Percentiles rank a stretch among this genome's conserved stretches.
phyloP scores from a whole-genome alignment of 2,113 vertebrate genomes.

The Azemiops feae region DNA sequence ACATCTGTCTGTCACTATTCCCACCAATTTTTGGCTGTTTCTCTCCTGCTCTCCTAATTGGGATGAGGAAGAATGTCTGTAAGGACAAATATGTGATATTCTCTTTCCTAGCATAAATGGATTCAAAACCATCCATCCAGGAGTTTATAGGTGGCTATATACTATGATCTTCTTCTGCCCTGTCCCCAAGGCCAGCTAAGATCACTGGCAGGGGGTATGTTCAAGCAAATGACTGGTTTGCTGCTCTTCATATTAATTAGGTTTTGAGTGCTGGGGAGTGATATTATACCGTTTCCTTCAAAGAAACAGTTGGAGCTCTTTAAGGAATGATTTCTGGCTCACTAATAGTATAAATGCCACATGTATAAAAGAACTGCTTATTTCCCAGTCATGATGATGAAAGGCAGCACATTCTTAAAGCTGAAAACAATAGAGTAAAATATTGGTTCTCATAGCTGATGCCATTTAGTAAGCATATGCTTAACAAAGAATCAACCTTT shows the following conservation, averaged over 20 bases:
- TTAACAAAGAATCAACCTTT: slow-evolving; percentile 43
- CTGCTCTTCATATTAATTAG: background rate
- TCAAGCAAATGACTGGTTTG: background rate
- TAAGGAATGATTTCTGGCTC: background rate
- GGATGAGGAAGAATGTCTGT: background rate
- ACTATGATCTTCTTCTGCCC: background rate
- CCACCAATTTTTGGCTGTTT: background rate
- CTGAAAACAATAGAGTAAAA: background rate
- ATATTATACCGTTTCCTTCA: background rate
- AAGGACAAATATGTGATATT: background rate
- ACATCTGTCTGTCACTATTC: background rate
- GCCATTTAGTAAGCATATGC: background rate
- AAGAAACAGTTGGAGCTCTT: background rate
- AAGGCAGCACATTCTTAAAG: background rate
- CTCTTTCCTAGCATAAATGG: background rate
- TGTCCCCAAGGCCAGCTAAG: background rate
- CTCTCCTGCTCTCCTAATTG: background rate
- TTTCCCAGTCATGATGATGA: background rate
- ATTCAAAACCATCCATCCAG: background rate
- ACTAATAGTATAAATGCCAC: background rate
- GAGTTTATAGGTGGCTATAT: background rate
- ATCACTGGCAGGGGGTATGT: background rate
- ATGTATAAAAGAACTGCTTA: background rate
- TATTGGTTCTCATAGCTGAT: background rate
- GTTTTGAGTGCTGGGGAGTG: background rate